Evolutionary conservation across 2,797 vertebrate genomes (phyloP).

Genomic region (Amniataba percoides): DNA sequence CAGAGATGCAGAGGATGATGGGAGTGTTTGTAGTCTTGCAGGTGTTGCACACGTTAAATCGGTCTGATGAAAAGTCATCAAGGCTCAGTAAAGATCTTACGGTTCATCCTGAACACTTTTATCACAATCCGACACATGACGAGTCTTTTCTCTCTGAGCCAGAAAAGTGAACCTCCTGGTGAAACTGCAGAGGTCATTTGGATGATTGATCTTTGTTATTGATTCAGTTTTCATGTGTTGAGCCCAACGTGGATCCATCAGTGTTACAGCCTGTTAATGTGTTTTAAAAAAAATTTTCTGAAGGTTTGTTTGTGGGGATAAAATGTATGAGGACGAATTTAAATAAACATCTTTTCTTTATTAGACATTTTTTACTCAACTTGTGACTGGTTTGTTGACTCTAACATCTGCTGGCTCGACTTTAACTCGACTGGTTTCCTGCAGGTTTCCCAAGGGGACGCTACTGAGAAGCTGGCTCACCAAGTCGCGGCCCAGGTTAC

Average conservation of each 20-base stretch:
- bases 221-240: background rate
- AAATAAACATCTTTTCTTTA: no score
- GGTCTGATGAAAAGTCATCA: background rate
- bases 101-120: background rate
- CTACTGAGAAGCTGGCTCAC: slow-evolving; percentile 92
- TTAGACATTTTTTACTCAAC: no score
- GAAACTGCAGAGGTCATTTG: no score
- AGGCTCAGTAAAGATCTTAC: background rate
- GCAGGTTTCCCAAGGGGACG: slow-evolving; percentile 91
- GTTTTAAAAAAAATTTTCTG: background rate
- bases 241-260: background rate
- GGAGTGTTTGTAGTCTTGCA: background rate
- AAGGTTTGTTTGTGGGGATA: no score
- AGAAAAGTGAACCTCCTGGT: no score
- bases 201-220: background rate
- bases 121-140: background rate
- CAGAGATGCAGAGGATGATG: background rate
- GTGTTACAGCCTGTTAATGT: background rate
- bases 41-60: background rate
- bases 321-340: no score
- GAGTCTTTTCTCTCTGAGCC: no score
- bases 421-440: slow-evolving; percentile 17
- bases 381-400: background rate
- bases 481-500: slow-evolving; percentile 89
- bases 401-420: background rate